Base-by-base conservation (phyloP, 2,888 invertebrate species). In the Tanytarsus gracilentus region DNA sequence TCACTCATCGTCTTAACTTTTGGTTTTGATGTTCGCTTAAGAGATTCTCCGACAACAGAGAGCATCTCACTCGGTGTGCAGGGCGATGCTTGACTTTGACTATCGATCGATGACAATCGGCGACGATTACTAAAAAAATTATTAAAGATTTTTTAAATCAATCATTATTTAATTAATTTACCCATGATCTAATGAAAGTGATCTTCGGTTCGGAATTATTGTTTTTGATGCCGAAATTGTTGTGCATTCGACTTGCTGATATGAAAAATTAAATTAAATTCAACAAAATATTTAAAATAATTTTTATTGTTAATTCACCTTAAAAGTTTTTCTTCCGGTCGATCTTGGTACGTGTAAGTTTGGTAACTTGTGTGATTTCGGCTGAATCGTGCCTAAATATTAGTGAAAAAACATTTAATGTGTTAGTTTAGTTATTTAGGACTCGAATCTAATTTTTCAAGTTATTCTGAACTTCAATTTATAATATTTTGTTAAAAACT, bases 1-100 rank as follows among this genome's bases (percentile, higher is more conserved):
- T 79, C 79, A 67, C 77, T 78, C 77, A 79, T 78, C 62, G 78
- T 78, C 64, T 77, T 79, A 66, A 75, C 78, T 64, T 77, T 73
- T 60, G 79, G 79, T 69, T 79, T 79, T 65, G 74, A 71, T 70
- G 78, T 78, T 2, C 79, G 79, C 61, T 77, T 74, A 66, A 80
- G 79, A 65, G 79, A 78, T 67, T 76, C 75, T 50, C 80, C 80
- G 66, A 76, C 72, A 64, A 80, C 76, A 39, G 78, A 75, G 66
- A 79, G 69, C 58, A 58, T 44, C 49, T 67, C 63, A 21, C 64
- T 64, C 49, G 63, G 64, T 21, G 58, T 40, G 18, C 48, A 61
- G 4, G 60, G 49, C n/a, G 64, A 62, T 33, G 61, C 53, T 58
- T 62, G 59, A 7, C 30, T 50, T 53, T 61, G 62, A 39, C 63